A percentile compares a stretch with the other conserved stretches of the same genome.
Conservation (phyloP, 2,797 vertebrate genomes). For the Molossus molossus region DNA sequence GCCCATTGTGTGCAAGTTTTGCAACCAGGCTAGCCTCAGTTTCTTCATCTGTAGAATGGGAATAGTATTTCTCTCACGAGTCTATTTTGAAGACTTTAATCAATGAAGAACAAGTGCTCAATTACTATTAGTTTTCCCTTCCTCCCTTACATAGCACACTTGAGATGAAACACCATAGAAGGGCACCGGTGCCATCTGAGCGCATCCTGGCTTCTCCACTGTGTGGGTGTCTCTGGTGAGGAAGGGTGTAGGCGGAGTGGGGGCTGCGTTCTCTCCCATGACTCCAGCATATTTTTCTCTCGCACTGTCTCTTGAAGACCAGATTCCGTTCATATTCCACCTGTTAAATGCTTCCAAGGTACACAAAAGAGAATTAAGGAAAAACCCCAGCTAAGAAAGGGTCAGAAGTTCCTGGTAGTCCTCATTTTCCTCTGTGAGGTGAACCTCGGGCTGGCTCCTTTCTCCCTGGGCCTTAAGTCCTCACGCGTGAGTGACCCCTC, state of each 20-base stretch:
- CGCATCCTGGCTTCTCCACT: neutral
- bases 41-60: neutral
- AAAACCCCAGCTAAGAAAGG: neutral
- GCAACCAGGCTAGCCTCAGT: neutral
- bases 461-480: neutral
- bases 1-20: neutral
- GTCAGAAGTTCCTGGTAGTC: neutral
- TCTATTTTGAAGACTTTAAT: neutral
- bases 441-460: neutral
- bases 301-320: neutral
- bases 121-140: neutral
- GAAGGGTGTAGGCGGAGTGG: neutral
- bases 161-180: neutral
- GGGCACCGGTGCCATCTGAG: too few relatives aligned
- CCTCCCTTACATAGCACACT: neutral
- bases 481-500: neutral
- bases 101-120: neutral
- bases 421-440: neutral
- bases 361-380: neutral
- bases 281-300: neutral
- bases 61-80: neutral
- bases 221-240: neutral
- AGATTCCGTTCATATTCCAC: neutral
- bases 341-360: neutral
- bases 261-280: neutral